Conservation (phyloP, 2,113 vertebrate genomes). For the Percina caprodes region DNA sequence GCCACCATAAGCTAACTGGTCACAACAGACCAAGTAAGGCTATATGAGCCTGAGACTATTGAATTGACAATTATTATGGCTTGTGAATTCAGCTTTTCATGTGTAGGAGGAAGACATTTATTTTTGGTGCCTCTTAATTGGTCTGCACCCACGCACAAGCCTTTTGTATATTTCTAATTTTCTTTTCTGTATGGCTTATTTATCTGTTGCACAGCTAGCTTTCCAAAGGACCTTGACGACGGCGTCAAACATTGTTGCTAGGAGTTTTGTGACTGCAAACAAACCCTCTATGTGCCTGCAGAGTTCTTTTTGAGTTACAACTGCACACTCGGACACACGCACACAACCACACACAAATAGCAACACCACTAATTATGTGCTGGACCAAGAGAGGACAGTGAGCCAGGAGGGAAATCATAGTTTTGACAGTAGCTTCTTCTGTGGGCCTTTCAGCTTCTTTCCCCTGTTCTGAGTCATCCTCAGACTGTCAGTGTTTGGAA, state of each 20-base stretch:
- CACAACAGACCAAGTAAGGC: too few species aligned
- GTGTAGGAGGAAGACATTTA: background rate
- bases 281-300: slow-evolving; percentile 14
- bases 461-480: slow-evolving; percentile 57
- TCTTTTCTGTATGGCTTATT: background rate
- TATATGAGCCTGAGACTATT: background rate
- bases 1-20: too few species aligned
- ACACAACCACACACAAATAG: slow-evolving; percentile 3
- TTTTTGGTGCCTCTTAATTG: background rate
- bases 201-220: background rate
- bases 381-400: slow-evolving; percentile 41
- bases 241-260: slow-evolving; percentile 9
- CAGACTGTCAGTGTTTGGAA: slow-evolving; percentile 30
- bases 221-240: background rate
- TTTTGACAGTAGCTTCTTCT: slow-evolving; percentile 65
- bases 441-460: slow-evolving; percentile 40
- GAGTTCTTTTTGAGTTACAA: slow-evolving; percentile 7
- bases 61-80: background rate
- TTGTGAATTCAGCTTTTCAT: background rate
- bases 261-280: slow-evolving; percentile 14
- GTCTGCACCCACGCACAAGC: background rate
- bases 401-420: slow-evolving; percentile 64
- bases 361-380: slow-evolving; percentile 49
- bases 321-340: background rate
- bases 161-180: background rate